Evolutionary conservation across 2,797 vertebrate species (phyloP), one percentile per base, ranked within the genome.

Genomic region (Microhierax caerulescens): DNA sequence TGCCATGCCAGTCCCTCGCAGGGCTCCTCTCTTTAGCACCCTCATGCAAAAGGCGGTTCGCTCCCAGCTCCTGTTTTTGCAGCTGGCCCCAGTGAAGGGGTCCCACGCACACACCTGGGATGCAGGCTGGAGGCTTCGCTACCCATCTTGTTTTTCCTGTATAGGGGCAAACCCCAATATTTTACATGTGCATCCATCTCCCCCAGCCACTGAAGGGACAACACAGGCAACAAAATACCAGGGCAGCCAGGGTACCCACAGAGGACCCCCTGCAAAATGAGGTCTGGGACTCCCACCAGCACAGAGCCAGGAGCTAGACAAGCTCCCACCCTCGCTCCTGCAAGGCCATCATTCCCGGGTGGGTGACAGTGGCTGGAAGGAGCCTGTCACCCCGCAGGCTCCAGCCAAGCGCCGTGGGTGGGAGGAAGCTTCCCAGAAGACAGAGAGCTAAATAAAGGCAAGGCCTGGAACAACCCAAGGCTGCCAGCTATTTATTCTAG

Each of bases 401-500:
- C 28, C 90, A 72, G 85, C 68, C 36, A 4, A 79, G 64, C 23
- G 0, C 85, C 0, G 8, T 23, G 69, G 85, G 76, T 74, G 90
- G 93, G 80, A 95, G 43, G 94, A 92, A 95, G 60, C 80, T 93
- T 95, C 90, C 93, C 92, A 87, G 88, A 94, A 97, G 83, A 90
- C 9, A 0, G 50, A 53, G 88, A 95, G 91, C 95, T 94, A 96
- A 95, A 96, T 93, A 96, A 95, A 95, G 94, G 64, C 84, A 93
- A 94, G 64, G 80, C 90, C 90, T 64, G 51, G 88, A 93, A 92
- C 88, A 95, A 80, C 41, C 30, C 36, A 2, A 76, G 68, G 34
- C 95, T 89, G 94, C 72, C 88, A 96, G 86, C 77, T 96, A 93
- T 95, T 97, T 96, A 94, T 92, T 94, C 78, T 76, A 95, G 76